These are phyloP conservation scores for Sterrhoptilus dennistouni DNA, from an alignment of 2,113 vertebrate species.

Conservation along the genomic window DNA sequence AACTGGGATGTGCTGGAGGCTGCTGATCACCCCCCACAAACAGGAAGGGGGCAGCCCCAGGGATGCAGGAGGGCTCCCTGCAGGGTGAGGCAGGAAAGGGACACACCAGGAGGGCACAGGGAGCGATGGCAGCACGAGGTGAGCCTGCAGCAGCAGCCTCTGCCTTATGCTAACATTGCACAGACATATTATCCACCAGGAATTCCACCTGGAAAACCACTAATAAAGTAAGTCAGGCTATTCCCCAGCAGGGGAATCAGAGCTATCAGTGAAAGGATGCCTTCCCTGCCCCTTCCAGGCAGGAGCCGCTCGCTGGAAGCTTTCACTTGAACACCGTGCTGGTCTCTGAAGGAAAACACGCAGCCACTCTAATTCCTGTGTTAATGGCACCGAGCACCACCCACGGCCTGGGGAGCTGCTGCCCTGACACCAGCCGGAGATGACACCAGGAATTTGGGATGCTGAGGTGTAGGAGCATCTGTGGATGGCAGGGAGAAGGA, in stretches of 20 bases:
- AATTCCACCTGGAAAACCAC: neutral
- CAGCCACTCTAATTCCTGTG: neutral
- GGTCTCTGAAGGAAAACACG: neutral
- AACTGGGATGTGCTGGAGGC: neutral
- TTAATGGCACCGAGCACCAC: neutral
- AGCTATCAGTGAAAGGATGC: neutral
- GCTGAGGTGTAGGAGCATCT: neutral
- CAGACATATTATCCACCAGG: neutral
- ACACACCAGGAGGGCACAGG: accelerated
- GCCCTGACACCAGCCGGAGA: neutral
- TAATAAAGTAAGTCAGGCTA: neutral
- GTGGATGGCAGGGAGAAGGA: too few relatives aligned
- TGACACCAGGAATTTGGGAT: neutral
- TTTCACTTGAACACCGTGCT: neutral
- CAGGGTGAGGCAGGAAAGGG: neutral
- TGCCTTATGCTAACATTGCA: accelerated
- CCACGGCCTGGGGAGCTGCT: neutral
- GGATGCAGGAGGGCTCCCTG: neutral
- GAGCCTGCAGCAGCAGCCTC: neutral
- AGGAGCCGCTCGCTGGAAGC: neutral
- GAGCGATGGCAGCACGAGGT: accelerated
- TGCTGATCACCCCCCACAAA: accelerated
- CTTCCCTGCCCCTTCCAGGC: neutral
- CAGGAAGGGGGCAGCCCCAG: neutral
- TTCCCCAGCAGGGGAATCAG: neutral